Conservation (phyloP, 92 coral and sea anemone genomes). For the Zoanthus gigantus region DNA sequence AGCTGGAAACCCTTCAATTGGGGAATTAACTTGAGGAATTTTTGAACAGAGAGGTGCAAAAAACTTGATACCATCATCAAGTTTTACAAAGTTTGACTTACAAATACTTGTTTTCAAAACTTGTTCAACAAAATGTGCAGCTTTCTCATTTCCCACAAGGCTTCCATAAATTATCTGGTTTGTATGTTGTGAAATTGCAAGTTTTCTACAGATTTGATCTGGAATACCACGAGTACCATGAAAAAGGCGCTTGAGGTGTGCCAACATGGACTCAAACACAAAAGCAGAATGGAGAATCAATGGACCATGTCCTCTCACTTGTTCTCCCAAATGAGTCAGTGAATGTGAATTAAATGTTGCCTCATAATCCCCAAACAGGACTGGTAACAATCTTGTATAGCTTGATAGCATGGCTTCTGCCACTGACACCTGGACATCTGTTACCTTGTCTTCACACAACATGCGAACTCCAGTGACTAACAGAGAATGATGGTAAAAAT, state of each 20-base stretch:
- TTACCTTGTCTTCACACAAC: slow-evolving; percentile 66
- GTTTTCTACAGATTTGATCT: slow-evolving; percentile 69
- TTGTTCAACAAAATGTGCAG: slow-evolving; percentile 53
- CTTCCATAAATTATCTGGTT: slow-evolving; percentile 21
- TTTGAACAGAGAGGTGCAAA: slow-evolving; percentile 49
- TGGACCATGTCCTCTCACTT: slow-evolving; percentile 75
- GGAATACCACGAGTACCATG: slow-evolving; percentile 82
- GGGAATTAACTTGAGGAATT: slow-evolving; percentile 39
- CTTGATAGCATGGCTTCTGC: slow-evolving; percentile 73
- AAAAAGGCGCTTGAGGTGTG: slow-evolving; percentile 72
- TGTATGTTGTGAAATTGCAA: slow-evolving; percentile 72
- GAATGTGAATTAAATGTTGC: slow-evolving; percentile 73
- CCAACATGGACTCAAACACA: slow-evolving; percentile 78
- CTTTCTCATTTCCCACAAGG: slow-evolving; percentile 52
- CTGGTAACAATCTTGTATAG: slow-evolving; percentile 70
- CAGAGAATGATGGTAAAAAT: slow-evolving; percentile 68
- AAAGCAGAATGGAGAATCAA: slow-evolving; percentile 72
- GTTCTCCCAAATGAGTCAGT: slow-evolving; percentile 68
- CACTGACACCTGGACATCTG: slow-evolving; percentile 62
- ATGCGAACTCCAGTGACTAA: slow-evolving; percentile 68
- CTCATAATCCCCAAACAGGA: slow-evolving; percentile 50
- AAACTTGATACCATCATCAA: slow-evolving; percentile 57
- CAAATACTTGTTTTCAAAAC: slow-evolving; percentile 16
- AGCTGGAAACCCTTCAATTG: slow-evolving; percentile 50
- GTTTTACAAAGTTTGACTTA: slow-evolving; percentile 36